Evolutionary conservation across 2,888 invertebrate genomes (phyloP), one percentile per base, ranked within the genome.

Genomic region (Linnaemya vulpina): DNA sequence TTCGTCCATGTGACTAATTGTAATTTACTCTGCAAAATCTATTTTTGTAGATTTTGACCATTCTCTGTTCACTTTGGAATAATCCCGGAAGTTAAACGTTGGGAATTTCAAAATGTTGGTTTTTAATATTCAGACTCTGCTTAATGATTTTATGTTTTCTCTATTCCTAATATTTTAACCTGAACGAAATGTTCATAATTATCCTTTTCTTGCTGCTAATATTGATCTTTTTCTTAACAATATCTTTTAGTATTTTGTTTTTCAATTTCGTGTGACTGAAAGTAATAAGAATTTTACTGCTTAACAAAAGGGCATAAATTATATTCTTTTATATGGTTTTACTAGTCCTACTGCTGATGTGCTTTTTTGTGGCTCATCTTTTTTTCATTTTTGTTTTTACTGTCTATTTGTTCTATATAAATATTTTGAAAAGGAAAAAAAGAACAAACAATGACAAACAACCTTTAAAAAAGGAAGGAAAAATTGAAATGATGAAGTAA

Each of bases 251-350:
- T 11, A 63, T 22, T 65, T n/a, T n/a, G n/a, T n/a, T 51, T 55
- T 20, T 38, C 25, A 3, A 51, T 53, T 60, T 5, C 8, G 38
- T 49, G 53, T 53, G 11, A 3, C 63, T 53, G 35, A 63, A 73
- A 62, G 62, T 77, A 81, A 78, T 77, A 78, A 63, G 77, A 51
- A 65, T 76, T 82, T 76, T 63, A 40, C 63, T 70, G 81, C 74
- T 70, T 70, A 60, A 74, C 78, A 79, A 71, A 85, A 82, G 75
- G 78, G 78, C 67, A 82, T 85, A 82, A 85, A 82, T 82, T 85
- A 79, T 82, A 71, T 67, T 75, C 46, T 62, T 73, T 38, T 70
- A 40, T 40, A 13, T 75, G 30, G 11, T 46, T 30, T 30, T 49
- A 30, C 30, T 67, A 3, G n/a, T 60, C 73, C 55, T 55, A 13